Evolutionary conservation across 2,888 invertebrate species (phyloP), one percentile per base, ranked within the genome.

Genomic region (Cephus sareptanus): DNA sequence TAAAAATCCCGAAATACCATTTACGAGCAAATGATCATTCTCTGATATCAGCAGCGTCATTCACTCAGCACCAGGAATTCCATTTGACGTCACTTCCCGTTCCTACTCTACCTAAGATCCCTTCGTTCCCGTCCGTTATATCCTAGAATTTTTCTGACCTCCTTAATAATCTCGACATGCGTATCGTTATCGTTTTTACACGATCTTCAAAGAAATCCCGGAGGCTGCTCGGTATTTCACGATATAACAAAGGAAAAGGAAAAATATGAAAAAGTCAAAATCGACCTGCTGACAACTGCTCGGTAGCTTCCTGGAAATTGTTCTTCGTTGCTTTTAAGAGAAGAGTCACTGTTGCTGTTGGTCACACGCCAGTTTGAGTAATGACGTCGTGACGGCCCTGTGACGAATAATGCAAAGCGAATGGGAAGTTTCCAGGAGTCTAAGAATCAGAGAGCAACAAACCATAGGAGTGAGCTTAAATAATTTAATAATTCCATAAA

Each of bases 321-420:
- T 56, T 56, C 56, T 23, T 56, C 15, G 15, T 56, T 56, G 56
- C 78, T 77, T 83, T 86, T 86, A 81, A 85, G 85, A 86, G 87
- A 81, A 82, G 81, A 81, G 82, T 31, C 69, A n/a, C 78, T 87
- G 86, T 87, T 87, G 83, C 84, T 83, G 81, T 87, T 87, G 87
- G 87, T 87, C 71, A 75, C 76, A 75, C 76, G 87, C 87, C 87
- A 86, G 83, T 76, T 76, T 79, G 78, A 83, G 81, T 84, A 85
- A 85, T 85, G 82, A 79, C 79, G 73, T 75, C 76, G 78, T 6
- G 31, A 71, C 33, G 33, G 71, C 33, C 71, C 33, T 34, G 13
- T 71, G 71, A 71, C 71, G 31, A 34, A 71, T 34, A 71, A 31
- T 71, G 12, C 31, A n/a, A 0, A 33, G 30, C 34, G 56, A 56